A percentile compares a stretch with the other conserved stretches of the same genome.
Conservation (phyloP, 2,797 vertebrate species). For the Acanthis flammea region DNA sequence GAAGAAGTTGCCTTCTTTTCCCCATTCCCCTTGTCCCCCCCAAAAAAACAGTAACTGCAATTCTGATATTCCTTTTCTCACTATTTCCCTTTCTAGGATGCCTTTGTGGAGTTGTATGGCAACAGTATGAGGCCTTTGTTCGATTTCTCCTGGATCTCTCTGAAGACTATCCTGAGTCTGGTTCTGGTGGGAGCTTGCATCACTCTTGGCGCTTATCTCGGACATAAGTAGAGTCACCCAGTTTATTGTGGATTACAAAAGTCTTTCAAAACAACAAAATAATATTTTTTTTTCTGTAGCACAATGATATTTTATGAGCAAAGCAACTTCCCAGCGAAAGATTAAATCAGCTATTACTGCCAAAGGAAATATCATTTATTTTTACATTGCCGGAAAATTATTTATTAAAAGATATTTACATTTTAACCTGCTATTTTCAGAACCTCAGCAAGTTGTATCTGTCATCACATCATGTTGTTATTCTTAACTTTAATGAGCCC, state of each 20-base stretch:
- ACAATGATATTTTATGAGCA: slow-evolving; percentile 68
- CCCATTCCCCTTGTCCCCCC: neutral
- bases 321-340: slow-evolving; percentile 71
- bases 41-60: neutral
- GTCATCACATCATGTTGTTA: slow-evolving; percentile 19
- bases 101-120: slow-evolving; percentile 95
- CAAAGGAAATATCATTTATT: slow-evolving; percentile 85
- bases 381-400: slow-evolving; percentile 79
- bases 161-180: slow-evolving; percentile 93
- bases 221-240: slow-evolving; percentile 88
- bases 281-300: slow-evolving; percentile 55
- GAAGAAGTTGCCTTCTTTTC: neutral
- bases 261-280: slow-evolving; percentile 70
- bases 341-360: slow-evolving; percentile 84
- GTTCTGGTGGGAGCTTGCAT: slow-evolving; percentile 94
- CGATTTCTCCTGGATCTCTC: slow-evolving; percentile 92
- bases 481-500: slow-evolving; percentile 51
- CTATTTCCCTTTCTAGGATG: slow-evolving; percentile 80
- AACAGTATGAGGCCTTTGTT: slow-evolving; percentile 87
- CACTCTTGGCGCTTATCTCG: slow-evolving; percentile 94
- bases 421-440: slow-evolving; percentile 70
- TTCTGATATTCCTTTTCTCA: slow-evolving; percentile 27
- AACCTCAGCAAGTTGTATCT: slow-evolving; percentile 55
- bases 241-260: slow-evolving; percentile 64
- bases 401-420: slow-evolving; percentile 83